Conservation (phyloP, 2,113 vertebrate genomes). For the Syngnathus typhle region DNA sequence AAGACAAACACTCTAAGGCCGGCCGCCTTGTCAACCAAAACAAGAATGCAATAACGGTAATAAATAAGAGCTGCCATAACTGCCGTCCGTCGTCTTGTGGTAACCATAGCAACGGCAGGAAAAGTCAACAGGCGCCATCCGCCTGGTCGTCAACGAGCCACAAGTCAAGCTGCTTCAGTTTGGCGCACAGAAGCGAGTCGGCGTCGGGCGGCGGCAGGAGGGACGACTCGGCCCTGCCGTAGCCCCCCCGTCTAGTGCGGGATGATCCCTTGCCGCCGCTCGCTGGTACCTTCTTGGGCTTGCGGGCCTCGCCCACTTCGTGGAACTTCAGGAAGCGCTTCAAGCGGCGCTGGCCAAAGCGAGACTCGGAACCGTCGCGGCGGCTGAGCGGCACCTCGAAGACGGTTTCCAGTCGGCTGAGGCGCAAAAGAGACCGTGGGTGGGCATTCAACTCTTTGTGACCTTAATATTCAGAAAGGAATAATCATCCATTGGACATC, state of each 20-base stretch:
- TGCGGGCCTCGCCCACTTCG: slow-evolving; percentile 73
- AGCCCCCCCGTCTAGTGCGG: slow-evolving; percentile 54
- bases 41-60: background rate
- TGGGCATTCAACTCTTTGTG: no score
- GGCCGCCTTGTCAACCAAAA: slow-evolving; percentile 2
- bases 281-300: slow-evolving; percentile 66
- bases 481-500: no score
- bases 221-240: slow-evolving; percentile 34
- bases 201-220: slow-evolving; percentile 62
- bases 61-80: slow-evolving; percentile 8
- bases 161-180: slow-evolving; percentile 63
- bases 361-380: slow-evolving; percentile 73
- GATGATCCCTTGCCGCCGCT: slow-evolving; percentile 30
- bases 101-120: background rate
- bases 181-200: slow-evolving; percentile 73
- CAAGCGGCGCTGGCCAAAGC: slow-evolving; percentile 76
- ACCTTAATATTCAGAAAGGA: no score
- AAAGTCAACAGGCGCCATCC: slow-evolving; percentile 31
- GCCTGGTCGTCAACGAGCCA: slow-evolving; percentile 56
- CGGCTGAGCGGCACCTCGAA: slow-evolving; percentile 79
- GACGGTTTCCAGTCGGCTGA: slow-evolving; percentile 82
- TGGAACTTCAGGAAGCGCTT: slow-evolving; percentile 78
- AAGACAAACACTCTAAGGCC: background rate
- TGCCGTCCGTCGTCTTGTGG: background rate
- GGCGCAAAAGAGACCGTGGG: background rate